These are phyloP conservation scores for Micromys minutus DNA, from an alignment of 2,113 vertebrate genomes.

Conservation along the genomic window DNA sequence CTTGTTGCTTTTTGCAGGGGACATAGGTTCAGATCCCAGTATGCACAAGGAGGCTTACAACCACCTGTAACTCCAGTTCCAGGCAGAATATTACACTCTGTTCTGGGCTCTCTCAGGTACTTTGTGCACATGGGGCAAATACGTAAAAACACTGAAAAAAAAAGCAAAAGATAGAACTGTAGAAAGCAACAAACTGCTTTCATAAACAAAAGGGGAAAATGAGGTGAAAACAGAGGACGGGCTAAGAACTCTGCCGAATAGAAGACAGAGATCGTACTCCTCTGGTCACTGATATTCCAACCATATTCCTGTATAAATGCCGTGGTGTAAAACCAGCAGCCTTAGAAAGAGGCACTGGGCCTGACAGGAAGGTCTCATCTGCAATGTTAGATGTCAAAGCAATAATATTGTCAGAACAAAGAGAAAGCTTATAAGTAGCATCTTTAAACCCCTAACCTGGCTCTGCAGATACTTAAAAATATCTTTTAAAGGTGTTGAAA, in stretches of 20 bases:
- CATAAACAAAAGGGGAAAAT: neutral
- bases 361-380: neutral
- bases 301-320: neutral
- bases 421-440: neutral
- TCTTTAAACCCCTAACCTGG: neutral
- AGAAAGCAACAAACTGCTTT: neutral
- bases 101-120: neutral
- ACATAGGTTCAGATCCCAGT: neutral
- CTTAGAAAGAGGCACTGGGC: neutral
- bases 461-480: neutral
- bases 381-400: neutral
- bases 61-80: neutral
- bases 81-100: neutral
- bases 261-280: neutral
- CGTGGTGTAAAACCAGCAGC: neutral
- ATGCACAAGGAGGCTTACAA: neutral
- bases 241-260: neutral
- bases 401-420: neutral
- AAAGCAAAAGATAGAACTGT: neutral
- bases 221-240: neutral
- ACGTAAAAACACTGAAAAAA: neutral
- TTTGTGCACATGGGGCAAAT: neutral
- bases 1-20: neutral
- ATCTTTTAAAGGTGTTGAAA: neutral
- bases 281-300: neutral